These are phyloP conservation scores for Pimephales promelas DNA, from an alignment of 2,113 vertebrate genomes.

Conservation along the genomic window DNA sequence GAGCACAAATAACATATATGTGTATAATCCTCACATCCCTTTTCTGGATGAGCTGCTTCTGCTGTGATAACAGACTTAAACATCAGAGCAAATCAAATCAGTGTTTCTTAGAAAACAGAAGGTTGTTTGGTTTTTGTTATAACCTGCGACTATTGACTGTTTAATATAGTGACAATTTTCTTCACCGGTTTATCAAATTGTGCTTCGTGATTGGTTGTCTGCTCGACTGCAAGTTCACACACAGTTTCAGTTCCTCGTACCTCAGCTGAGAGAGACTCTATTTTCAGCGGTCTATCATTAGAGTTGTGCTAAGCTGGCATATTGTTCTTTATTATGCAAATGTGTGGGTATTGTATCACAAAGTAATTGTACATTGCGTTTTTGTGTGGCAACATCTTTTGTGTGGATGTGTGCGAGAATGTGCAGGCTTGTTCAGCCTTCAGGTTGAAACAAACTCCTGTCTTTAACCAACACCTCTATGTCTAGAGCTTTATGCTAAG, in stretches of 20 bases:
- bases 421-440: constrained; percentile 9
- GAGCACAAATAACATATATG: constrained; percentile 44
- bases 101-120: constrained; percentile 40
- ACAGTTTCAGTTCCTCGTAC: constrained; percentile 40
- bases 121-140: constrained; percentile 39
- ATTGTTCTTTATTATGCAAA: constrained; percentile 67
- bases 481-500: not conserved
- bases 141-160: constrained; percentile 41
- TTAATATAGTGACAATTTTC: constrained; percentile 42
- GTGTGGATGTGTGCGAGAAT: constrained; percentile 29
- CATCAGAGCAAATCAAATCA: constrained; percentile 39
- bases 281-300: constrained; percentile 64
- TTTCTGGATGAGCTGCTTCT: constrained; percentile 46
- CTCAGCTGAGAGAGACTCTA: constrained; percentile 47
- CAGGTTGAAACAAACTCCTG: constrained; percentile 21
- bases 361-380: constrained; percentile 61
- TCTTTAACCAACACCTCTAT: constrained; percentile 19
- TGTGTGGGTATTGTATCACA: constrained; percentile 58
- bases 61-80: constrained; percentile 42
- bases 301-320: constrained; percentile 60
- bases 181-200: constrained; percentile 36
- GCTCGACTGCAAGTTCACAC: constrained; percentile 24
- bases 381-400: constrained; percentile 22
- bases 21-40: constrained; percentile 45
- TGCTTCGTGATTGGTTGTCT: constrained; percentile 28